Evolutionary conservation across 2,113 vertebrate species (phyloP).

Genomic region (Dipodomys spectabilis): DNA sequence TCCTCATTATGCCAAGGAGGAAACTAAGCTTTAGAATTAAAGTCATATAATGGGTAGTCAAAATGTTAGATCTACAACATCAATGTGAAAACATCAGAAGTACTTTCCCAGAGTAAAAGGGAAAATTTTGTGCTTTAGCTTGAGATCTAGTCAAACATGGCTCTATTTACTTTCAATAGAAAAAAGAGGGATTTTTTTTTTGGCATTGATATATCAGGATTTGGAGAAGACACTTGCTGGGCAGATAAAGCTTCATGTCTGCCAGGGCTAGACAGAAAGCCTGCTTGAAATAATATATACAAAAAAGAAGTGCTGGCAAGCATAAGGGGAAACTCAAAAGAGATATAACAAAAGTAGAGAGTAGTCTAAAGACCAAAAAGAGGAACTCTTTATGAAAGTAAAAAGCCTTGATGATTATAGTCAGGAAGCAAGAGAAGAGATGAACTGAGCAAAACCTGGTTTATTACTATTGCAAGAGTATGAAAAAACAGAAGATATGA

Average conservation of each 20-base stretch:
- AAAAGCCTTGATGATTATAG: not conserved
- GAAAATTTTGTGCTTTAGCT: not conserved
- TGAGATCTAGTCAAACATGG: not conserved
- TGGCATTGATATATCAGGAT: not conserved
- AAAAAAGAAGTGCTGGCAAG: not conserved
- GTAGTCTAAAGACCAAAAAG: not conserved
- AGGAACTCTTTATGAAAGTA: not conserved
- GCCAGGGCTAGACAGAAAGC: not conserved
- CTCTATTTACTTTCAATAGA: not conserved
- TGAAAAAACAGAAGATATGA: not conserved
- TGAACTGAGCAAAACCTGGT: not conserved
- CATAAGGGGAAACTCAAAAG: not conserved
- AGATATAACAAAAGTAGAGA: not conserved
- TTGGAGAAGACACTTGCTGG: not conserved
- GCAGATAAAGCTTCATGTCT: not conserved
- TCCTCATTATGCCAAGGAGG: constrained; percentile 46
- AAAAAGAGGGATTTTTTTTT: not conserved
- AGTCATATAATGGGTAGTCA: not conserved
- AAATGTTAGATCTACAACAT: constrained; percentile 3
- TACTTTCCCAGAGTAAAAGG: not conserved
- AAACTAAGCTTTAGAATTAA: not conserved
- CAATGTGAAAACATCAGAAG: constrained; percentile 28
- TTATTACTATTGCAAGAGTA: not conserved
- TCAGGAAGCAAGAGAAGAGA: not conserved
- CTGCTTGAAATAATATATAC: not conserved